Percentiles rank a stretch among this genome's conserved stretches.
These are phyloP conservation scores for Tolypeutes matacus DNA, from an alignment of 2,797 vertebrate species.

Conservation along the genomic window DNA sequence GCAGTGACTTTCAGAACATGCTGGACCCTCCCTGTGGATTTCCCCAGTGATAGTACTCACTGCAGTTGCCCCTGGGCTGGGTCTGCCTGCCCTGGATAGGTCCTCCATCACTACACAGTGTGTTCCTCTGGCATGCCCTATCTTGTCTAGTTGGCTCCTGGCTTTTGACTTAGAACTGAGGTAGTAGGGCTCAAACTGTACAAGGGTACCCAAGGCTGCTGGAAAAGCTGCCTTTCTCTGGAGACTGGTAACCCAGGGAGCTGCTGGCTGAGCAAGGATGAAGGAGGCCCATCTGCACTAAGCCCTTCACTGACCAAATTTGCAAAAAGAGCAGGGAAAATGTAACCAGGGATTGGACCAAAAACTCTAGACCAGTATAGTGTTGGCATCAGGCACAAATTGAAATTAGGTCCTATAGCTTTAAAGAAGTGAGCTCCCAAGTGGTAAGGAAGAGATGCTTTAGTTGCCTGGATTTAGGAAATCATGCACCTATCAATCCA, in stretches of 20 bases:
- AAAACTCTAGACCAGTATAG: too few species aligned
- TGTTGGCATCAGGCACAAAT: not conserved
- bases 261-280: not conserved
- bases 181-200: not conserved
- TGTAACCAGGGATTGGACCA: too few species aligned
- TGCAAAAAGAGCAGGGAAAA: not conserved
- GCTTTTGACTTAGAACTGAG: not conserved
- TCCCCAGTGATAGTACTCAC: too few species aligned
- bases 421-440: not conserved
- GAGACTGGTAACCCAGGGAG: not conserved
- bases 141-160: not conserved
- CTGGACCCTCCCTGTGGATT: not conserved
- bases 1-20: not conserved
- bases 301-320: not conserved
- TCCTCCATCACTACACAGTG: accelerated
- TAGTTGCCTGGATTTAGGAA: not conserved
- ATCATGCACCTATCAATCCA: not conserved
- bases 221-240: not conserved
- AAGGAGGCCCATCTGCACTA: not conserved
- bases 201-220: too few species aligned
- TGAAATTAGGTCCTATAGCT: not conserved
- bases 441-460: not conserved
- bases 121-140: too few species aligned
- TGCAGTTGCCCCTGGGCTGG: not conserved
- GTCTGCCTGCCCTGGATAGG: not conserved